Conservation (phyloP, 2,888 invertebrate genomes). For the Agrochola circellaris region DNA sequence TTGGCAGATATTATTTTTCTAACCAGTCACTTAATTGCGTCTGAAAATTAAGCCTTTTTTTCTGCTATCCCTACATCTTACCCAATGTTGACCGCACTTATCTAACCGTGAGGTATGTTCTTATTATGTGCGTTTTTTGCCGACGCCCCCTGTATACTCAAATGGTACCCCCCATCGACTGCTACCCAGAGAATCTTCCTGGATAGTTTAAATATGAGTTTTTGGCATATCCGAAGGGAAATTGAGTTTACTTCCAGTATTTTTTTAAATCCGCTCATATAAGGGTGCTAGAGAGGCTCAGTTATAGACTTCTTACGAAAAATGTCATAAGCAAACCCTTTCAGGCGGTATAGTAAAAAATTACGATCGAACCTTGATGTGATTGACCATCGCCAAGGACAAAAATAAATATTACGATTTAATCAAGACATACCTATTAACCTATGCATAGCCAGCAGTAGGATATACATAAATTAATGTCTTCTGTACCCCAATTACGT, state of each 20-base stretch:
- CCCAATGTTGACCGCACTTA: slow-evolving; percentile 74
- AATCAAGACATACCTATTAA: no score
- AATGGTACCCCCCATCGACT: slow-evolving; percentile 51
- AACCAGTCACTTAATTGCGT: neutral
- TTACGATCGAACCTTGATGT: neutral
- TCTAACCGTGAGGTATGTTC: slow-evolving; percentile 76
- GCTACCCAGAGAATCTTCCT: slow-evolving; percentile 28
- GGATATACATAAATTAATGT: no score
- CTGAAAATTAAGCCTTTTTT: slow-evolving; percentile 26
- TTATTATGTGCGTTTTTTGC: slow-evolving; percentile 66
- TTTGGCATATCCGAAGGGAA: slow-evolving; percentile 29
- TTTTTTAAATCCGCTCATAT: neutral
- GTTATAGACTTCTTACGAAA: no score
- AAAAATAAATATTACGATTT: neutral
- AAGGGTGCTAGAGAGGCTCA: neutral
- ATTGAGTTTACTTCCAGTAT: slow-evolving; percentile 25
- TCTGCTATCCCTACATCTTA: slow-evolving; percentile 69
- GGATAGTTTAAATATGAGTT: slow-evolving; percentile 27
- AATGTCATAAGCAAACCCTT: neutral
- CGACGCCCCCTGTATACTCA: slow-evolving; percentile 51
- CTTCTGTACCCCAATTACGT: no score
- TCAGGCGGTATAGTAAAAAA: neutral
- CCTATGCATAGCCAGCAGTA: no score
- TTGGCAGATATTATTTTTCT: neutral
- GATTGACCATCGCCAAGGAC: neutral